Base-by-base conservation (phyloP, 1,140 invertebrate genomes). In the Tetranychus cinnabarinus region DNA sequence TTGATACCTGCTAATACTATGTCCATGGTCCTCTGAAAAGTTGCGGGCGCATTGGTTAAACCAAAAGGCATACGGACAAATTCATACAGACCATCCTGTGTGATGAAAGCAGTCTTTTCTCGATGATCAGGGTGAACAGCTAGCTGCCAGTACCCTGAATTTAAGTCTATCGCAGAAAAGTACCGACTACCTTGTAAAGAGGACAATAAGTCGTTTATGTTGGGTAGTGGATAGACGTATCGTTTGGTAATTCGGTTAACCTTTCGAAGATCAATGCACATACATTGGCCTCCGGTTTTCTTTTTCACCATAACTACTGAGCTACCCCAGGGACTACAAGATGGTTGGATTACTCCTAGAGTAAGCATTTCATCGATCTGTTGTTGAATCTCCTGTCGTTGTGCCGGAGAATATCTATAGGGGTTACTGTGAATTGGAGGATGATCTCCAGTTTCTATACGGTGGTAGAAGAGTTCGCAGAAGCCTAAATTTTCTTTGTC, bases 61-160 rank as follows among this genome's bases (percentile, higher is more conserved):
- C 63, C 63, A 61, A 72, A 74, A 3, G 71, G 69, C 60, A 73
- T 67, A 1, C 69, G 60, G 5, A 61, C 66, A 61, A 74, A 77
- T 58, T 72, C 64, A 55, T 65, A 73, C 13, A 39, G 15, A 7
- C 23, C 23, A 76, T 36, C 69, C 67, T 23, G 50, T 64, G 48
- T 61, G 66, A 56, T 68, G 63, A 77, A 76, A 0, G 74, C 72
- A 2, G 76, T 72, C 61, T 72, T 77, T 56, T 70, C 64, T 39
- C 66, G 68, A 59, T 70, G 68, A 5, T 67, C 64, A 35, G 66
- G 62, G 57, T 69, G 63, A 1, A 73, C 57, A 2, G 70, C 31
- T 63, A 76, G 13, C 65, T 76, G 77, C 64, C 73, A 70, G 62
- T 74, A 80, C 0, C 77, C 77, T 15, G 68, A 68, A 0, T 65